Evolutionary conservation across 2,888 invertebrate genomes (phyloP), one percentile per base, ranked within the genome.

Genomic region (Drosophila borborema): DNA sequence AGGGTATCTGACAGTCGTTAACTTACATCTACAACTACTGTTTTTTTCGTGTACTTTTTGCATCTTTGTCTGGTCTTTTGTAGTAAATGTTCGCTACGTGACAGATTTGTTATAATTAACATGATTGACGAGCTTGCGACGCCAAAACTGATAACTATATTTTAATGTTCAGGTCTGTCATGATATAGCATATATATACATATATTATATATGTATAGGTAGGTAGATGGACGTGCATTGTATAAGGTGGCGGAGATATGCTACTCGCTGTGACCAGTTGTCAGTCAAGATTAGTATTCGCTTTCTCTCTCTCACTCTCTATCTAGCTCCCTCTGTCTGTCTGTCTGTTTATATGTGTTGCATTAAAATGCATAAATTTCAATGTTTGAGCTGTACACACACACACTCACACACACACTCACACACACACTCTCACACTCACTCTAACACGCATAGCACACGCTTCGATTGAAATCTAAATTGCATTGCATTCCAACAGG

Each of bases 51-150:
- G 43, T 54, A 72, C 40, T 45, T 31, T 58, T 62, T 64, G 51
- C 41, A 58, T 53, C 55, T 69, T 62, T 69, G 65, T 65, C 64
- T 64, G 59, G 53, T 56, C 20, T 73, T 77, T 74, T 68, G 68
- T 71, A 58, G 67, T 73, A 81, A 83, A 82, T 85, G 82, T 73
- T 75, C 73, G 62, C 70, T 70, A 82, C 82, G 82, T 82, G 82
- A 82, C 82, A 85, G 82, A 82, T 82, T 82, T 82, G 82, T 77
- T 80, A 82, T 82, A 82, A 82, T 82, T 82, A 82, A 86, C 77
- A 77, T 82, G 82, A 82, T 85, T 82, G 82, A 82, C 86, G 82
- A 82, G 86, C 74, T 82, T 72, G 66, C 70, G 70, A 71, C 71
- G 62, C 71, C 72, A 71, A 53, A 54, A 56, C 71, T 54, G 71